A percentile compares a stretch with the other conserved stretches of the same genome.
phyloP scores from a whole-genome alignment of 2,888 invertebrate species.

The Polymixis flavicincta region DNA sequence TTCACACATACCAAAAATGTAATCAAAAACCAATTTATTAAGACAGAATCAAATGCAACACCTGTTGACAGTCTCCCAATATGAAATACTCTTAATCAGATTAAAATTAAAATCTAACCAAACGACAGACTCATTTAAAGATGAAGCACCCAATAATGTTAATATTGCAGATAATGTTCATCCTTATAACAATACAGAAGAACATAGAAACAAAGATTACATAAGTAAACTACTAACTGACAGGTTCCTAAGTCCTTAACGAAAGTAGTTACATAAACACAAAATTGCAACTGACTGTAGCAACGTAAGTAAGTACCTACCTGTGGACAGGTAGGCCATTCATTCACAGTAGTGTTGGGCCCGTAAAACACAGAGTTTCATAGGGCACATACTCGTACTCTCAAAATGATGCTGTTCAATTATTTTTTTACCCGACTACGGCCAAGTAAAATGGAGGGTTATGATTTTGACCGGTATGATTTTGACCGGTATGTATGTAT shows the following conservation, averaged over 20 bases:
- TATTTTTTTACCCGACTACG: background rate
- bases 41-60: background rate
- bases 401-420: background rate
- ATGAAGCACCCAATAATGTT: background rate
- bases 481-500: too few relatives aligned
- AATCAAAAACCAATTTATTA: background rate
- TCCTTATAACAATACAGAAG: background rate
- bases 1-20: background rate
- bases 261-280: slow-evolving; percentile 21
- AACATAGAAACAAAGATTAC: slow-evolving; percentile 18
- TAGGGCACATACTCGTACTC: background rate
- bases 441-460: too few relatives aligned
- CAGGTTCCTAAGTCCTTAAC: background rate
- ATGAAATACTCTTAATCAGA: background rate
- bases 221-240: slow-evolving; percentile 1
- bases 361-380: background rate
- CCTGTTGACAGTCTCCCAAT: background rate
- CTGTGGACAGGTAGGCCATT: slow-evolving; percentile 1
- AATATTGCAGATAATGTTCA: background rate
- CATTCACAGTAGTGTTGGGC: slow-evolving; percentile 22
- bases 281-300: slow-evolving; percentile 11
- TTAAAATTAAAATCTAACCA: background rate
- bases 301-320: background rate
- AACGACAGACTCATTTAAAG: background rate
- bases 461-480: too few relatives aligned